A percentile compares a stretch with the other conserved stretches of the same genome.
phyloP scores from a whole-genome alignment of 2,888 invertebrate species.

The Drosophila atripex region DNA sequence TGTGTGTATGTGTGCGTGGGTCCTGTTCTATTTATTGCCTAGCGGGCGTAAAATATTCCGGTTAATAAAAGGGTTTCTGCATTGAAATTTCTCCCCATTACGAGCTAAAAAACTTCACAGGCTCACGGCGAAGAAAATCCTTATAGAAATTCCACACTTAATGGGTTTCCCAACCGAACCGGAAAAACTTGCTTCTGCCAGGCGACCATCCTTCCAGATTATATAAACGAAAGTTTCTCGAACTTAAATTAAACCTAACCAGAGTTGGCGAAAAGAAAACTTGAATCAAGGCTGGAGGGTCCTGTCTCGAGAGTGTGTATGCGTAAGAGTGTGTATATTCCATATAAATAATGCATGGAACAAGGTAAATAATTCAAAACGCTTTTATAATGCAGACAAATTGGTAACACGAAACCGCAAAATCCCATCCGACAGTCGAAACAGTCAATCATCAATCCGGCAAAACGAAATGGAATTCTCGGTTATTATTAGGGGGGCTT shows the following conservation, averaged over 20 bases:
- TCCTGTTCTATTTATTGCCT: conserved; percentile 41
- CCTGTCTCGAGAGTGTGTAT: neutral
- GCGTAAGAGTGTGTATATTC: neutral
- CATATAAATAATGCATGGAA: conserved; percentile 31
- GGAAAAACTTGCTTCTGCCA: neutral
- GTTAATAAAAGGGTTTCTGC: conserved; percentile 16
- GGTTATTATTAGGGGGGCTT: conserved; percentile 24
- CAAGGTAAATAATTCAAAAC: conserved; percentile 30
- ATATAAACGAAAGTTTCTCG: conserved; percentile 13
- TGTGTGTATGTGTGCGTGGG: conserved; percentile 5
- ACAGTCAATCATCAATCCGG: conserved; percentile 34
- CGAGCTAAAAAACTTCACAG: conserved; percentile 1
- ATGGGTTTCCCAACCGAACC: neutral
- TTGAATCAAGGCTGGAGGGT: conserved; percentile 5
- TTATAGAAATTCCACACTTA: neutral
- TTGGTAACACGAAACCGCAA: conserved; percentile 42
- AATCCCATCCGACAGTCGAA: conserved; percentile 27
- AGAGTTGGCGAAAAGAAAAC: conserved; percentile 12
- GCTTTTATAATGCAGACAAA: conserved; percentile 40
- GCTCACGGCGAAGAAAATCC: neutral
- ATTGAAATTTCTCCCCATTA: conserved; percentile 11
- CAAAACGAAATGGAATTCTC: conserved; percentile 35
- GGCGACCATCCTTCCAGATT: neutral
- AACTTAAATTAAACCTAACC: conserved; percentile 7
- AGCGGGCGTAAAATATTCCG: conserved; percentile 23